These are phyloP conservation scores for Tanypteryx hageni DNA, from an alignment of 2,888 invertebrate genomes.

Conservation along the genomic window DNA sequence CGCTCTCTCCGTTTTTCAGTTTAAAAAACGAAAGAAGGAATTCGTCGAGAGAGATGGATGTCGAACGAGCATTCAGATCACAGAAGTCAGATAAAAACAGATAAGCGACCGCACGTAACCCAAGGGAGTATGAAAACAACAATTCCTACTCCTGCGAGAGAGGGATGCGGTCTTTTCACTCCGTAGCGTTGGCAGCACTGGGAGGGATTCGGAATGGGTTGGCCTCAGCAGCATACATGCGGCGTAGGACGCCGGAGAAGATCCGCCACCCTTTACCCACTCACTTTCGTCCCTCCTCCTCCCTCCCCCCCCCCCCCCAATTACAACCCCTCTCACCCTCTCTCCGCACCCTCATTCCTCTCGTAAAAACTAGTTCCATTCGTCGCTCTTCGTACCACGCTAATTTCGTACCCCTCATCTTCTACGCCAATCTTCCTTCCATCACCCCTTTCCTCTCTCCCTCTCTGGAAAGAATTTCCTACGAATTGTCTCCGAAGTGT, in stretches of 20 bases:
- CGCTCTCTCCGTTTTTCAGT: neutral
- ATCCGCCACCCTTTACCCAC: neutral
- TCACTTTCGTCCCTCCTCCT: neutral
- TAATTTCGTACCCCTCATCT: too few relatives aligned
- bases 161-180: neutral
- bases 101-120: too few relatives aligned
- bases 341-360: neutral
- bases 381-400: too few relatives aligned
- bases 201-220: conserved; percentile 10
- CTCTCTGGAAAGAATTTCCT: too few relatives aligned
- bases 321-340: neutral
- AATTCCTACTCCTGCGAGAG: too few relatives aligned
- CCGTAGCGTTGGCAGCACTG: neutral
- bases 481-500: neutral
- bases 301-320: neutral
- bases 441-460: neutral
- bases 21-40: neutral
- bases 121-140: too few relatives aligned
- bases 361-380: neutral
- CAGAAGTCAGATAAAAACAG: too few relatives aligned
- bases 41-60: neutral
- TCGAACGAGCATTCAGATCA: too few relatives aligned
- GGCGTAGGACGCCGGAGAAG: conserved; percentile 1
- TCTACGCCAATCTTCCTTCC: neutral
- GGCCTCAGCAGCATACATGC: neutral